Percentiles rank a stretch among this genome's conserved stretches.
These are phyloP conservation scores for Siniperca chuatsi DNA, from an alignment of 2,113 vertebrate genomes.

Conservation along the genomic window DNA sequence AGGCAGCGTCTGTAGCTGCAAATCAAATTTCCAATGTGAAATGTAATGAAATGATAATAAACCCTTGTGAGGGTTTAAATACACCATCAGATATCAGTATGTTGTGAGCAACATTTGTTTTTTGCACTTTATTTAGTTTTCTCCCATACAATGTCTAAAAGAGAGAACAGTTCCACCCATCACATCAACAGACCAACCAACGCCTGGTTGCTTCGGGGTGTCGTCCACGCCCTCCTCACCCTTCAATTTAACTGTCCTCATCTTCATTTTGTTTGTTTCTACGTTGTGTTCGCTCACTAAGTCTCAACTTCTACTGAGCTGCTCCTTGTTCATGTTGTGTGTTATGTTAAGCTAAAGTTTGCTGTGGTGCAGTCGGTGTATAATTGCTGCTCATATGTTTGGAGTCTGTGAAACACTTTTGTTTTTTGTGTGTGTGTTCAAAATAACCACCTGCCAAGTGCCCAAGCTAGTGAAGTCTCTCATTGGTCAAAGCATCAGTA, in stretches of 20 bases:
- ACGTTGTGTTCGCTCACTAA: background rate
- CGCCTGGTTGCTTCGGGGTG: background rate
- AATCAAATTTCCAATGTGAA: background rate
- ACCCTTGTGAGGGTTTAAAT: background rate
- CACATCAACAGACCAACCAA: background rate
- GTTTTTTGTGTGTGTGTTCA: background rate
- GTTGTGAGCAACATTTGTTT: too few relatives aligned
- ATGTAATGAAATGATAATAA: background rate
- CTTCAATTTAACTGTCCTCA: background rate
- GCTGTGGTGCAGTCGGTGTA: background rate
- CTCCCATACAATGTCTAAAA: background rate
- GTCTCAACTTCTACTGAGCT: background rate
- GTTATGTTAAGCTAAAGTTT: background rate
- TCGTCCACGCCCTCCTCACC: background rate
- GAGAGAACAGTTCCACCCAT: constrained; percentile 24
- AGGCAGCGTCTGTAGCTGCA: background rate
- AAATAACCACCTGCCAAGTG: constrained; percentile 25
- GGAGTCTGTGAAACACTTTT: background rate
- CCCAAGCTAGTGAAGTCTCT: background rate
- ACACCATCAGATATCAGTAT: background rate
- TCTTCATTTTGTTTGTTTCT: background rate
- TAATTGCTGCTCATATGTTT: background rate
- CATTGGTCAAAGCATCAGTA: background rate
- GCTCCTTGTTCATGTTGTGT: background rate
- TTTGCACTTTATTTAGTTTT: background rate